Conservation (phyloP, 2,888 invertebrate genomes). For the Iselma pallidipennis region DNA sequence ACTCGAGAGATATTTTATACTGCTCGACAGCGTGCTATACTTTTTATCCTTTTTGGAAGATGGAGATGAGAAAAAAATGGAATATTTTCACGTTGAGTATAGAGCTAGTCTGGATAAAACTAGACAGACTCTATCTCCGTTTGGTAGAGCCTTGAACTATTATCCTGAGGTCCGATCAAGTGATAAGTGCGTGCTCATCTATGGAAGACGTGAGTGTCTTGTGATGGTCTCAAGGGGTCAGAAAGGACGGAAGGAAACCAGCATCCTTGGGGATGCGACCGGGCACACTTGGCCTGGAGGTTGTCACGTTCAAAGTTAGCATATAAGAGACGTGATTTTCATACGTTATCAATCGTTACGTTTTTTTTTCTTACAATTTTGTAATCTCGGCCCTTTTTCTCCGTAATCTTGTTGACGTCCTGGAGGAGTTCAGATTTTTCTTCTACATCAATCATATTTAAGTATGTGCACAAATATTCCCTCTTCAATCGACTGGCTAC, state of each 20-base stretch:
- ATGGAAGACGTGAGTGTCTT: conserved; percentile 17
- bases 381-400: conserved; percentile 1
- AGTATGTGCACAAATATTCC: no score
- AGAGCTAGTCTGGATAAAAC: background rate
- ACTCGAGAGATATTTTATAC: no score
- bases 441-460: no score
- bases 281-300: conserved; percentile 21
- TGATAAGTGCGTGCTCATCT: conserved; percentile 26
- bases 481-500: no score
- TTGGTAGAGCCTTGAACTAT: background rate
- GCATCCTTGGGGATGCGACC: conserved; percentile 17
- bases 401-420: background rate
- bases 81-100: background rate
- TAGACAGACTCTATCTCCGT: background rate
- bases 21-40: no score
- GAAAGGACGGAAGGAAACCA: conserved; percentile 15
- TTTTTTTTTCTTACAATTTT: conserved; percentile 3
- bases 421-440: background rate
- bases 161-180: conserved; percentile 18
- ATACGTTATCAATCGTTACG: conserved; percentile 32
- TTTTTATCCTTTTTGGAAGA: no score
- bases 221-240: conserved; percentile 20
- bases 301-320: conserved; percentile 35
- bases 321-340: conserved; percentile 34
- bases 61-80: background rate